Conservation (phyloP, 1,140 invertebrate species). For the Neodiprion pinetum region DNA sequence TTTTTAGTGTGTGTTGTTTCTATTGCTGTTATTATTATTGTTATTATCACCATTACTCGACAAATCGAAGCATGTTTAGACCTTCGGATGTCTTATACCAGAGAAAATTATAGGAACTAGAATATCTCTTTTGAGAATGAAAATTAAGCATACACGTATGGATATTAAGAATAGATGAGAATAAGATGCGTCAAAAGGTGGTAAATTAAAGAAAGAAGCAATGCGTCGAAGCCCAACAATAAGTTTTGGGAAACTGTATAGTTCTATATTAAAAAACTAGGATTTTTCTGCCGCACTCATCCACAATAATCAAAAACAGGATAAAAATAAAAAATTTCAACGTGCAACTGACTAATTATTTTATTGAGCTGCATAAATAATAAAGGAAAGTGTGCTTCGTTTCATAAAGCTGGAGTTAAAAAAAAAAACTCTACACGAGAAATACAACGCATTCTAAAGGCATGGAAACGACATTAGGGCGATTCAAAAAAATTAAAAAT, state of each 20-base stretch:
- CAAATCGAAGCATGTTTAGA: conserved; percentile 11
- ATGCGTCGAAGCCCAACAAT: conserved; percentile 38
- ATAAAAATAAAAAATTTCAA: conserved; percentile 39
- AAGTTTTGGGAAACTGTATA: conserved; percentile 25
- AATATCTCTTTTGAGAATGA: conserved; percentile 1
- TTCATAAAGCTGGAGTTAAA: conserved; percentile 13
- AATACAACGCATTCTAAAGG: conserved; percentile 14
- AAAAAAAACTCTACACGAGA: conserved; percentile 7
- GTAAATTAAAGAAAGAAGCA: conserved; percentile 39
- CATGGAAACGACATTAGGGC: conserved; percentile 11
- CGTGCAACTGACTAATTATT: conserved; percentile 39
- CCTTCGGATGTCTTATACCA: background rate
- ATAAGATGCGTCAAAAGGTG: conserved; percentile 23
- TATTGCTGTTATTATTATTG: conserved; percentile 25
- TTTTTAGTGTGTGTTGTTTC: background rate
- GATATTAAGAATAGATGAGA: conserved; percentile 19
- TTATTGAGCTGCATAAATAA: conserved; percentile 23
- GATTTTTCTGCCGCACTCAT: conserved; percentile 38
- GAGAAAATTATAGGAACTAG: background rate
- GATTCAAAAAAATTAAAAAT: too few relatives aligned
- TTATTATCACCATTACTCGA: conserved; percentile 20
- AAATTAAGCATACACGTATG: conserved; percentile 22
- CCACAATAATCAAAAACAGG: conserved; percentile 42
- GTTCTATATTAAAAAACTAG: conserved; percentile 24
- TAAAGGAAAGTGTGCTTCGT: conserved; percentile 25